Conservation (phyloP, 2,797 vertebrate genomes). For the Eptatretus atami region DNA sequence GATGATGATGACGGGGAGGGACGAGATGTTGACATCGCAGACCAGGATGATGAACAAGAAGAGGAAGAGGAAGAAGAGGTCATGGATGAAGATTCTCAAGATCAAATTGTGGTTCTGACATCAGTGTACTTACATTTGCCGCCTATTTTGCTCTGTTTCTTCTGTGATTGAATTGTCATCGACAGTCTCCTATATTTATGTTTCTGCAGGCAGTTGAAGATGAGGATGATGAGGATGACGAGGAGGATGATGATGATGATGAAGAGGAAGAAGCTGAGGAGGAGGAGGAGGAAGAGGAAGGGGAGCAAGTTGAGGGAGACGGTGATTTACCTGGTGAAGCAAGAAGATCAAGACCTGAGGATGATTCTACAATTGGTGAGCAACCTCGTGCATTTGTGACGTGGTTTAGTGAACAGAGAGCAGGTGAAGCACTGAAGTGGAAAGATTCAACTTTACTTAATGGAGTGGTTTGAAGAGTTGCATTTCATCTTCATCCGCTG, state of each 20-base stretch:
- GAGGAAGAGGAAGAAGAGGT: conserved; percentile 47
- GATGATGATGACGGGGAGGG: conserved; percentile 12
- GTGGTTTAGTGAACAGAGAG: no score
- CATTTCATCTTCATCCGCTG: no score
- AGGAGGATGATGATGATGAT: background rate
- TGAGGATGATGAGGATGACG: background rate
- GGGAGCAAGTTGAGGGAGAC: background rate
- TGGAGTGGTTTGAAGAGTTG: no score
- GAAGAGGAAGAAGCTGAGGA: background rate
- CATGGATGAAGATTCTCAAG: conserved; percentile 55
- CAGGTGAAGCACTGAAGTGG: no score
- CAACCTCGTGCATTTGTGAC: no score
- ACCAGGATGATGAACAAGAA: conserved; percentile 21
- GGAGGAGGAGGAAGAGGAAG: background rate
- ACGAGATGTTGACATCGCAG: background rate
- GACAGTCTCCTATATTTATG: no score
- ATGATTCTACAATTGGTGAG: no score
- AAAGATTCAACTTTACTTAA: no score
- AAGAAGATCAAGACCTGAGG: no score
- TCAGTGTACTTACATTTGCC: no score
- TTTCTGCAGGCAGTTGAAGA: background rate
- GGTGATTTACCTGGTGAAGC: background rate
- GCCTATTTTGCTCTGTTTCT: no score
- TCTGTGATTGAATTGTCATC: no score
- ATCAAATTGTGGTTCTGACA: conserved; percentile 13